phyloP scores from a whole-genome alignment of 92 coral and sea anemone genomes.

The Pocillopora grandis region DNA sequence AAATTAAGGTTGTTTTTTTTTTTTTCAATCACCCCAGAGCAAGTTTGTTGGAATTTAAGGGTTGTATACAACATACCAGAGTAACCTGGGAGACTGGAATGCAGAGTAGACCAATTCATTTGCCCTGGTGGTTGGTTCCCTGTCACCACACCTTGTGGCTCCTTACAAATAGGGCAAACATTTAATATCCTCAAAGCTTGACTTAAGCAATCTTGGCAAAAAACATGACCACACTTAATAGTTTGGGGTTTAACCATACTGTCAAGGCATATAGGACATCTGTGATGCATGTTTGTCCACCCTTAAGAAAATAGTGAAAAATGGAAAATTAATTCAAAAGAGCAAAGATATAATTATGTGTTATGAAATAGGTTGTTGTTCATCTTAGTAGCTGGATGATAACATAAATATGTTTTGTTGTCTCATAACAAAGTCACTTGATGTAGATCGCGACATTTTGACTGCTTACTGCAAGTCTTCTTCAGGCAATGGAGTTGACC shows the following conservation, averaged over 20 bases:
- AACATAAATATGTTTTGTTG: too few relatives aligned
- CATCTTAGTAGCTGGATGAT: too few relatives aligned
- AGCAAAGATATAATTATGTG: neutral
- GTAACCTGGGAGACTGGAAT: constrained; percentile 52
- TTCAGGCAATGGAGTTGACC: too few relatives aligned
- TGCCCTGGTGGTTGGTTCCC: constrained; percentile 82
- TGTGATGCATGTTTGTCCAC: neutral
- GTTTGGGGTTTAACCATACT: neutral
- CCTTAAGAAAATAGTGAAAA: neutral
- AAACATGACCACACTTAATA: constrained; percentile 46
- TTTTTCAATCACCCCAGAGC: too few relatives aligned
- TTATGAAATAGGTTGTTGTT: too few relatives aligned
- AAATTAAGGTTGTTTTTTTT: too few relatives aligned
- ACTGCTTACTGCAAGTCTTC: too few relatives aligned
- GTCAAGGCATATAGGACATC: constrained; percentile 3
- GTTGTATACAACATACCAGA: neutral
- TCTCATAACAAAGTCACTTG: too few relatives aligned
- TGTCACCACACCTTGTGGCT: constrained; percentile 55
- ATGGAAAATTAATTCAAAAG: neutral
- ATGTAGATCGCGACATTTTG: too few relatives aligned
- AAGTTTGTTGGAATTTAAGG: too few relatives aligned
- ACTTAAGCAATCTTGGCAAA: constrained; percentile 66
- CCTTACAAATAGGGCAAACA: constrained; percentile 64
- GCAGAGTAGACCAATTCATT: constrained; percentile 30
- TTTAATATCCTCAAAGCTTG: constrained; percentile 35